phyloP scores from a whole-genome alignment of 2,888 invertebrate species.

The Tetragnatha montana region DNA sequence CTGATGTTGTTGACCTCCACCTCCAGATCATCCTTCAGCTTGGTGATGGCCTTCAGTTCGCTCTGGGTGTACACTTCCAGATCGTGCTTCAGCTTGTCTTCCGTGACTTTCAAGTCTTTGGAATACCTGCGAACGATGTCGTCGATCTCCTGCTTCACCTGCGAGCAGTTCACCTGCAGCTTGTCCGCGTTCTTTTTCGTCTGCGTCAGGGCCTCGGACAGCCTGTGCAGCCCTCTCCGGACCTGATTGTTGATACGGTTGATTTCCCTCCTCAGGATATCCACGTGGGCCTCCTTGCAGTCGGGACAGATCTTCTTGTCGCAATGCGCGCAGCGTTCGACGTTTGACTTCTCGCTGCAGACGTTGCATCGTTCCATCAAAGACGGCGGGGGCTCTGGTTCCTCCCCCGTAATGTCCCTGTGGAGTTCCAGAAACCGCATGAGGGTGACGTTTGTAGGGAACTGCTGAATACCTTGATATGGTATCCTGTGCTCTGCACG shows the following conservation, averaged over 20 bases:
- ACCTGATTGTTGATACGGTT: slow-evolving; percentile 81
- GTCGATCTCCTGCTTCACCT: slow-evolving; percentile 94
- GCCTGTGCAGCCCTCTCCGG: slow-evolving; percentile 86
- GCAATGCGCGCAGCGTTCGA: slow-evolving; percentile 93
- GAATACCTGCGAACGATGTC: slow-evolving; percentile 81
- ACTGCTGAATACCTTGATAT: slow-evolving; percentile 94
- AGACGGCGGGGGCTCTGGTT: slow-evolving; percentile 72
- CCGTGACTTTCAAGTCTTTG: slow-evolving; percentile 78
- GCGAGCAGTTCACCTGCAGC: slow-evolving; percentile 90
- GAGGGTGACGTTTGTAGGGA: slow-evolving; percentile 96
- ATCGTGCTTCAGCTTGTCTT: slow-evolving; percentile 79
- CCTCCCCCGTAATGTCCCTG: slow-evolving; percentile 83
- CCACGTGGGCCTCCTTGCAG: slow-evolving; percentile 95
- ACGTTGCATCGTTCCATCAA: slow-evolving; percentile 84
- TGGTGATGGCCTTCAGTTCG: slow-evolving; percentile 89
- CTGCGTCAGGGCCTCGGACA: slow-evolving; percentile 87
- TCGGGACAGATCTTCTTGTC: slow-evolving; percentile 97
- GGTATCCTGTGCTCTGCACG: slow-evolving; percentile 97
- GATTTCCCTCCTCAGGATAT: slow-evolving; percentile 93
- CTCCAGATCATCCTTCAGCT: slow-evolving; percentile 94
- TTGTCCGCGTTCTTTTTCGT: slow-evolving; percentile 91
- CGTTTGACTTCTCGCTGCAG: slow-evolving; percentile 93
- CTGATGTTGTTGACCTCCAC: slow-evolving; percentile 95
- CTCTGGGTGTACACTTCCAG: slow-evolving; percentile 92
- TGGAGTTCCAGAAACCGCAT: slow-evolving; percentile 95